Evolutionary conservation across 2,113 vertebrate genomes (phyloP).

Genomic region (Lanius collurio): DNA sequence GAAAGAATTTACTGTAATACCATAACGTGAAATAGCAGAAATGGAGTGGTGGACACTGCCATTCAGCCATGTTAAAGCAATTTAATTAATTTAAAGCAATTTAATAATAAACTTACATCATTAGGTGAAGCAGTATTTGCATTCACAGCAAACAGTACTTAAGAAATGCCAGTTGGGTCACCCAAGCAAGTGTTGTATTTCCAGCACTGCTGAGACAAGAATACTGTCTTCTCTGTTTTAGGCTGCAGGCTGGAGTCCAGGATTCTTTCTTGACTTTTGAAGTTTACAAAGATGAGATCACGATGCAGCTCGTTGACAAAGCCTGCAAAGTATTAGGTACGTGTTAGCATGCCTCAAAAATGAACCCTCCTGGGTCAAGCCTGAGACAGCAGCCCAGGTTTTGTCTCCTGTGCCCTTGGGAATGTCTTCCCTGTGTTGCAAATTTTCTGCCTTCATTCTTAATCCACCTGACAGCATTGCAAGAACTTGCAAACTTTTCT

Average conservation of each 20-base stretch:
- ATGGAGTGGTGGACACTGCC: neutral
- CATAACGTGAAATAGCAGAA: neutral
- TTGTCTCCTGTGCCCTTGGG: neutral
- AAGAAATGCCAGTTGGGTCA: neutral
- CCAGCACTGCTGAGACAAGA: neutral
- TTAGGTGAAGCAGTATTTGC: neutral
- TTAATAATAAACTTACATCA: neutral
- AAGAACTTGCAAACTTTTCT: neutral
- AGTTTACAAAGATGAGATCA: slow-evolving; percentile 79
- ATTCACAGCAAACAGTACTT: neutral
- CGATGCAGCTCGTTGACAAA: slow-evolving; percentile 73
- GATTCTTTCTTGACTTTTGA: slow-evolving; percentile 80
- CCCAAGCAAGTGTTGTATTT: neutral
- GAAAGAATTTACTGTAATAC: neutral
- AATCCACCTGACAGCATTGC: neutral
- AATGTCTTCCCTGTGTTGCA: neutral
- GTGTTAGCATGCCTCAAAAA: neutral
- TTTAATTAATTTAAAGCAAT: neutral
- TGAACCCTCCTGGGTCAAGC: neutral
- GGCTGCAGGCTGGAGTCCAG: slow-evolving; percentile 69
- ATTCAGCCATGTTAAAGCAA: neutral
- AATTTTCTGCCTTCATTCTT: neutral
- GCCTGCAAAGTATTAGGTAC: slow-evolving; percentile 79
- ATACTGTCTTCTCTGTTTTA: slow-evolving; percentile 35
- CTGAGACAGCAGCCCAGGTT: neutral